Percentiles rank a stretch among this genome's conserved stretches.
These are phyloP conservation scores for Peromyscus californicus DNA, from an alignment of 2,113 vertebrate genomes.

Conservation along the genomic window DNA sequence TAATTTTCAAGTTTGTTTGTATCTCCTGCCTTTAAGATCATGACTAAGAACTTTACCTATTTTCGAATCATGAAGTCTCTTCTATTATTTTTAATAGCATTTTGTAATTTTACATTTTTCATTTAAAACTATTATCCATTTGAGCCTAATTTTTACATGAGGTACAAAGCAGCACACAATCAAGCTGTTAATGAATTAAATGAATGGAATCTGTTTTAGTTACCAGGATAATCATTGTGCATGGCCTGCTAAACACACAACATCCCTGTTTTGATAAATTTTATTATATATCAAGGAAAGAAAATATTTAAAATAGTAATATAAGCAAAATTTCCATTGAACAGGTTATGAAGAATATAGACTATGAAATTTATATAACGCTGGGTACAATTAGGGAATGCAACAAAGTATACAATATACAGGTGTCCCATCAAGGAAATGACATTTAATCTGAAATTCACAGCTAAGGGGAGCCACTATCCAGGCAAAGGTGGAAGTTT, in stretches of 20 bases:
- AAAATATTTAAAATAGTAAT: background rate
- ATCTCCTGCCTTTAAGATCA: background rate
- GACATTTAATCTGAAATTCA: slow-evolving; percentile 20
- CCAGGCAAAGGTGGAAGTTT: background rate
- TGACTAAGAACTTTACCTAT: background rate
- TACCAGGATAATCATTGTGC: background rate
- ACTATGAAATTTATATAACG: background rate
- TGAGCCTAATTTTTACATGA: background rate
- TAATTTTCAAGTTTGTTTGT: background rate
- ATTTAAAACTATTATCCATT: background rate
- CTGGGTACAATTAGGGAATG: background rate
- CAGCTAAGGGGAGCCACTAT: slow-evolving; percentile 24
- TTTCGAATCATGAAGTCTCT: background rate
- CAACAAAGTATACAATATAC: background rate
- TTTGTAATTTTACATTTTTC: background rate
- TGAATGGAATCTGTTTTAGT: background rate
- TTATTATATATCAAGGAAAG: background rate
- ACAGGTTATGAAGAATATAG: background rate
- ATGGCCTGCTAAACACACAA: background rate
- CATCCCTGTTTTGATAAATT: background rate
- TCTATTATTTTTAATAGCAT: background rate
- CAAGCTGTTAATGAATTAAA: background rate
- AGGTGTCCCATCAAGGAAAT: background rate
- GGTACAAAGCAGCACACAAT: background rate
- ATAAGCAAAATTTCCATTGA: background rate